Conservation (phyloP, 2,797 vertebrate genomes). For the Pseudochromis fuscus region DNA sequence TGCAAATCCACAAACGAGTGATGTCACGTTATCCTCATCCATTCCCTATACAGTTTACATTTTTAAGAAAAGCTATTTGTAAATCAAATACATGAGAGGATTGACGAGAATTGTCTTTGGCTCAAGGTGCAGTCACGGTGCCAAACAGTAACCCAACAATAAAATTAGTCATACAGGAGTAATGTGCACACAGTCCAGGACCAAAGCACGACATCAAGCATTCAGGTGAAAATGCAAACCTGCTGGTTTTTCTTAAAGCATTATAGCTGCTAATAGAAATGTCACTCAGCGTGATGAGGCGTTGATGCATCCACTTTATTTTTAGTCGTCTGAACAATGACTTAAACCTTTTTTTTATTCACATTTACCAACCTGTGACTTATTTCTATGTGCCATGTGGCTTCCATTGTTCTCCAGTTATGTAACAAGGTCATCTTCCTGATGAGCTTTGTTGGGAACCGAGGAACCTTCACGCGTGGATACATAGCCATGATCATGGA, state of each 20-base stretch:
- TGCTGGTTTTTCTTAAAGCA: background rate
- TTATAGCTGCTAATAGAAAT: constrained; percentile 19
- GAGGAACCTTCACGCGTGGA: constrained; percentile 95
- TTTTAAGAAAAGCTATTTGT: no score
- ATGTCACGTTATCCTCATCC: no score
- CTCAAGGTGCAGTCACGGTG: background rate
- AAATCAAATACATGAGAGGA: no score
- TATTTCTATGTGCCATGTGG: background rate
- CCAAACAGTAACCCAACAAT: background rate
- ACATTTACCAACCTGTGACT: background rate
- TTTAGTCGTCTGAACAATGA: background rate
- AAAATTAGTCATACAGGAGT: background rate
- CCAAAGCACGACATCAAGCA: background rate
- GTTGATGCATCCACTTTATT: constrained; percentile 2
- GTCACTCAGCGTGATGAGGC: background rate
- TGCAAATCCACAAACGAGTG: no score
- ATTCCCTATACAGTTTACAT: no score
- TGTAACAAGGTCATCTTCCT: constrained; percentile 98
- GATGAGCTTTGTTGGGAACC: constrained; percentile 97
- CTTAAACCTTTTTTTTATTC: background rate
- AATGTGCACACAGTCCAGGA: background rate
- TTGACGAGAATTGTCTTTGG: constrained; percentile 1
- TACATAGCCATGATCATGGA: constrained; percentile 97
- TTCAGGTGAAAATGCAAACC: background rate
- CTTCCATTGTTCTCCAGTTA: constrained; percentile 83